Base-by-base conservation (phyloP, 2,888 invertebrate genomes). In the Muschampia plurimacula region DNA sequence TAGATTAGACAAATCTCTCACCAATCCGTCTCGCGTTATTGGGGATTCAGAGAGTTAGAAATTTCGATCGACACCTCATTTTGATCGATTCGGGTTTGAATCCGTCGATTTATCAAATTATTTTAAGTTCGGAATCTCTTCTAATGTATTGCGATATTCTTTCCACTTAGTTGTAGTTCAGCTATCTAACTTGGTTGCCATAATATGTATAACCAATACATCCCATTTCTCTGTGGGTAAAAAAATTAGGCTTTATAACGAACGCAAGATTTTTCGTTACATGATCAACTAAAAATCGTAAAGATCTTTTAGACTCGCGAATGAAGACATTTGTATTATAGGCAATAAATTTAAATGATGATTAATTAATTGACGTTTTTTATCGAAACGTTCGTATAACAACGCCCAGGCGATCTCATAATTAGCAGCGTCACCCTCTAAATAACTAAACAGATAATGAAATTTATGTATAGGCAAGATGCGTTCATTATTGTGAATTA, bases 381-480 rank as follows among this genome's bases (percentile, higher is more conserved):
- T n/a, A n/a, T 49, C 49, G 5, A 9, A 49, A 4, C 49, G 49
- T 49, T 49, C 49, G 49, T n/a, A 49, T n/a, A 49, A 49, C 7
- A 49, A 49, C 9, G 13, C n/a, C 49, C n/a, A 49, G 49, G 49
- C 49, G n/a, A 5, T 49, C n/a, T 49, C n/a, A n/a, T 49, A 49
- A 49, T 49, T 49, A 49, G 49, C 49, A n/a, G 49, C 49, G n/a
- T 49, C 49, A 49, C 49, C 49, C 7, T 49, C 49, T 49, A 49
- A 49, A 49, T 49, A 49, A 7, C 49, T 49, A 6, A 49, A 13
- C 13, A 49, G 49, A n/a, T 49, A 49, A 49, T 49, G 49, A 49
- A 49, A 49, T n/a, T 49, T 49, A n/a, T 49, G 49, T 49, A 49
- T 49, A 49, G 49, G 49, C 49, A n/a, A 49, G 49, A 49, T 49